Percentiles rank a stretch among this genome's conserved stretches.
phyloP scores from a whole-genome alignment of 1,140 invertebrate genomes.

The Matsumurasca onukii region DNA sequence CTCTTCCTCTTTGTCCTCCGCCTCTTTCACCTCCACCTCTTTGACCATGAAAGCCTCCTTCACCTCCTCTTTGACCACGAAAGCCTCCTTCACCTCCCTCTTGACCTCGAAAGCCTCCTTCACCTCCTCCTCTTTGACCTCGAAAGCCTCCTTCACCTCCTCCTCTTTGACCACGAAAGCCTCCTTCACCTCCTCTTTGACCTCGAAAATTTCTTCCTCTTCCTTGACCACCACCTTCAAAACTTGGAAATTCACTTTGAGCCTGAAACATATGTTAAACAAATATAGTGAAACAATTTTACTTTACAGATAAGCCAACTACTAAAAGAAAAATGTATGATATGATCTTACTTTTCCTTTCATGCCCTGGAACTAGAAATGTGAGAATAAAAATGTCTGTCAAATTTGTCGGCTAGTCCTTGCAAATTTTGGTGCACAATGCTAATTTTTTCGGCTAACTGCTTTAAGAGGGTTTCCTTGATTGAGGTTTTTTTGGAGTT shows the following conservation, averaged over 20 bases:
- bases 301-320: background rate
- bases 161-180: background rate
- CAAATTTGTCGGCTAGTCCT: too few relatives aligned
- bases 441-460: too few relatives aligned
- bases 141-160: background rate
- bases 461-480: too few relatives aligned
- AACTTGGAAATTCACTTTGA: background rate
- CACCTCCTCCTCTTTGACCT: background rate
- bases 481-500: too few relatives aligned
- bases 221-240: background rate
- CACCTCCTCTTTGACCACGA: background rate
- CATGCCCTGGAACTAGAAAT: too few relatives aligned
- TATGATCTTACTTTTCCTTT: too few relatives aligned
- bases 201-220: background rate
- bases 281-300: background rate
- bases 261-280: background rate
- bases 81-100: background rate
- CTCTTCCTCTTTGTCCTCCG: background rate
- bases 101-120: background rate
- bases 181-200: background rate
- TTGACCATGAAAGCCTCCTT: background rate
- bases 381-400: too few relatives aligned
- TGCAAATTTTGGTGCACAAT: too few relatives aligned
- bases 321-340: too few relatives aligned
- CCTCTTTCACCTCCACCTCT: too few relatives aligned